phyloP scores from a whole-genome alignment of 2,113 vertebrate genomes.

The Oncorhynchus masou region DNA sequence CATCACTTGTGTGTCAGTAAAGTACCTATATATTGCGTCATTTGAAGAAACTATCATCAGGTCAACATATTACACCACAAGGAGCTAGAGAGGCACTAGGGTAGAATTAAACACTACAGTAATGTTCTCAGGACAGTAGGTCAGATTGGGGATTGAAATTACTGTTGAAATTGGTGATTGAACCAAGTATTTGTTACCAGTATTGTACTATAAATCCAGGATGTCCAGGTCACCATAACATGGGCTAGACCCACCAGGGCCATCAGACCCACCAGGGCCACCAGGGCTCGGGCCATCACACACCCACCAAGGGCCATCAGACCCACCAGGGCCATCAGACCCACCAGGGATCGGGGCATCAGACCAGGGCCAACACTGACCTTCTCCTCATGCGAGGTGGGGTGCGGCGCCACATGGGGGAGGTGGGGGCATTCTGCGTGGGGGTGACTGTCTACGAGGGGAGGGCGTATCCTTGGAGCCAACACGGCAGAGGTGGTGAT shows the following conservation, averaged over 20 bases:
- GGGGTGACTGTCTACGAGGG: conserved; percentile 84
- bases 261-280: too few species aligned
- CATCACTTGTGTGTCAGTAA: not conserved
- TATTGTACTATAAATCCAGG: not conserved
- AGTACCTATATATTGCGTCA: not conserved
- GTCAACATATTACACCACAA: not conserved
- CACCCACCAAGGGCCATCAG: too few species aligned
- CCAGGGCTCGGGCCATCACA: too few species aligned
- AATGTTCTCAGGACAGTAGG: too few species aligned
- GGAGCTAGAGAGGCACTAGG: too few species aligned
- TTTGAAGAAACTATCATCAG: not conserved
- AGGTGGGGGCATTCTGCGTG: conserved; percentile 89
- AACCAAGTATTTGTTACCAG: not conserved
- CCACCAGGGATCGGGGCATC: too few species aligned
- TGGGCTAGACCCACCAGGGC: too few species aligned
- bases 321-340: too few species aligned
- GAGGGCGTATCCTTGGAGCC: conserved; percentile 81
- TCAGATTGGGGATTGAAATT: too few species aligned
- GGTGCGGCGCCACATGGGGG: conserved; percentile 94
- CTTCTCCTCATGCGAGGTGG: conserved; percentile 96
- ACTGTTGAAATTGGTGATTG: too few species aligned
- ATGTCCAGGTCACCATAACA: not conserved
- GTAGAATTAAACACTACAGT: too few species aligned
- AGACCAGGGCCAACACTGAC: conserved; percentile 56
- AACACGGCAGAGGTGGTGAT: conserved; percentile 92